A percentile compares a stretch with the other conserved stretches of the same genome.
Conservation (phyloP, 2,888 invertebrate species). For the Pandemis corylana region DNA sequence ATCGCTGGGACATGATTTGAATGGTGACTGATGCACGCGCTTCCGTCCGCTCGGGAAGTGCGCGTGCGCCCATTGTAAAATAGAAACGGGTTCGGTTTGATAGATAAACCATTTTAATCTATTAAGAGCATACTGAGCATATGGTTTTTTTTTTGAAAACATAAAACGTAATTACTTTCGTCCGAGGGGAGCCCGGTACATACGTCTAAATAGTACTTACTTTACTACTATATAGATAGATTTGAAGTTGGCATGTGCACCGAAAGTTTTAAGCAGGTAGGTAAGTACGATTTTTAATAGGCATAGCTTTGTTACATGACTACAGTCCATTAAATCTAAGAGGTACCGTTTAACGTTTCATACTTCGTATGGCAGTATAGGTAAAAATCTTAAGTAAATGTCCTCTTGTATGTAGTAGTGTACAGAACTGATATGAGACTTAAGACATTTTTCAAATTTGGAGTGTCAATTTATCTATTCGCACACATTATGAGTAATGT, state of each 20-base stretch:
- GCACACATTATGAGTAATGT: no score
- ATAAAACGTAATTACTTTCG: neutral
- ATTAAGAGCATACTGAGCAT: neutral
- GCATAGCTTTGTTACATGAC: neutral
- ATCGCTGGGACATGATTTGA: slow-evolving; percentile 60
- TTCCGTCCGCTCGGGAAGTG: slow-evolving; percentile 64
- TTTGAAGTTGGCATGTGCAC: no score
- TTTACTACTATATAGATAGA: no score
- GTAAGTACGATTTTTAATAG: neutral
- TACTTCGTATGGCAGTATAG: neutral
- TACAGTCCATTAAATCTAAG: no score
- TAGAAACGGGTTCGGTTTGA: slow-evolving; percentile 50
- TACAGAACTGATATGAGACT: no score
- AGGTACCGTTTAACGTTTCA: no score
- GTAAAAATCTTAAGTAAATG: no score
- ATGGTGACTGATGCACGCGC: slow-evolving; percentile 63
- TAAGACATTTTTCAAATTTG: no score
- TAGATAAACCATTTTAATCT: slow-evolving; percentile 31
- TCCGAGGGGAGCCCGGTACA: neutral
- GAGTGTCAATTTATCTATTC: no score
- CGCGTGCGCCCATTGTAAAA: slow-evolving; percentile 58
- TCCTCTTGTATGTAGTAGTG: no score
- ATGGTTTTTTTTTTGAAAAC: neutral
- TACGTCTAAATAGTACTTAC: neutral
- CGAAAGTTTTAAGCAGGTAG: no score